phyloP scores from a whole-genome alignment of 2,888 invertebrate genomes.

The Argyresthia albistria region DNA sequence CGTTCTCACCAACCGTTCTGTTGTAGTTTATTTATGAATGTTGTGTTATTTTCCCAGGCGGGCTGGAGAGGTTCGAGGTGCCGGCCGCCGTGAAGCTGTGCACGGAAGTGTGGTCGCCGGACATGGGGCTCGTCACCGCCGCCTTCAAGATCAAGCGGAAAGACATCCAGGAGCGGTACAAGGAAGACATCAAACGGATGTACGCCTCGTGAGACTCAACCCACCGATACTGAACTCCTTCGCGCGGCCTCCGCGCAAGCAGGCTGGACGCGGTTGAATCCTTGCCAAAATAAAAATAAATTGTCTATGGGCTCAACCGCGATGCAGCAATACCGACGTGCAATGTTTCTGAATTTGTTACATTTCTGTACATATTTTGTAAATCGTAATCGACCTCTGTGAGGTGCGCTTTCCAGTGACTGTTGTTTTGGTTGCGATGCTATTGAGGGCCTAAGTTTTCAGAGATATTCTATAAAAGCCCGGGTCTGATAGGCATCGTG shows the following conservation, averaged over 20 bases:
- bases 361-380: background rate
- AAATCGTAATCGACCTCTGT: background rate
- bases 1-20: no score
- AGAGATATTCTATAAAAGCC: no score
- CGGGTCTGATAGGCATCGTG: no score
- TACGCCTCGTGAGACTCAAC: conserved; percentile 85
- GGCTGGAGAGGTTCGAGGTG: conserved; percentile 92
- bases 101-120: conserved; percentile 96
- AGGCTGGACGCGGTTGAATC: background rate
- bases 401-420: background rate
- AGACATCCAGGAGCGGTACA: conserved; percentile 94
- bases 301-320: background rate
- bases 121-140: conserved; percentile 97
- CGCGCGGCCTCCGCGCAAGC: background rate
- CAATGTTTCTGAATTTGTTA: background rate
- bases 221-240: no score
- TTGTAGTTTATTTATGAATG: no score
- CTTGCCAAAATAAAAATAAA: background rate
- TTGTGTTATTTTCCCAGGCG: conserved; percentile 70
- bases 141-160: conserved; percentile 98
- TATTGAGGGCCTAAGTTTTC: no score
- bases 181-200: conserved; percentile 93
- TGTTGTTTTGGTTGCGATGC: background rate
- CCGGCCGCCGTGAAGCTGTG: conserved; percentile 91
- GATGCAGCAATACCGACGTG: background rate